Conservation (phyloP, 2,888 invertebrate species). For the Hoplodrina ambigua region DNA sequence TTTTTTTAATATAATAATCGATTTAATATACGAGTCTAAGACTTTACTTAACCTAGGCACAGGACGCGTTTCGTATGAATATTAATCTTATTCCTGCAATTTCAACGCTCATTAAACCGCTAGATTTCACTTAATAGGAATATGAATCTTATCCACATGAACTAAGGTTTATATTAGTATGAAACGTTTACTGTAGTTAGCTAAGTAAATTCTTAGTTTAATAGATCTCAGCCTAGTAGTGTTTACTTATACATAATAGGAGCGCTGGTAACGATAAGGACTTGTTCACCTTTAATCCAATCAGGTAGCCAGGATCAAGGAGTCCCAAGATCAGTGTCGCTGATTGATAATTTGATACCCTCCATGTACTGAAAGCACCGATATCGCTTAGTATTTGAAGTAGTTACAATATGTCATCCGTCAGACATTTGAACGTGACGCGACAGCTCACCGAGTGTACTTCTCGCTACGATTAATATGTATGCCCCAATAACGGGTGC, state of each 20-base stretch:
- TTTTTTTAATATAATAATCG: constrained; percentile 9
- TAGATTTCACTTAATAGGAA: neutral
- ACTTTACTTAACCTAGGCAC: neutral
- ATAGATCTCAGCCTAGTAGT: neutral
- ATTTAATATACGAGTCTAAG: no score
- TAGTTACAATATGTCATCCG: constrained; percentile 7
- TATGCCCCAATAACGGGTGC: constrained; percentile 67
- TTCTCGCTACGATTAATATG: constrained; percentile 60
- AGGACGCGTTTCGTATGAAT: neutral
- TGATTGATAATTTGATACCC: neutral
- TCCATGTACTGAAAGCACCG: constrained; percentile 7
- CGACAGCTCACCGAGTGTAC: constrained; percentile 59
- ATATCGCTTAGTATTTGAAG: constrained; percentile 9
- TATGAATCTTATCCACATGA: neutral
- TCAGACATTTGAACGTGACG: constrained; percentile 40
- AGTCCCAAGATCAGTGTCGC: neutral
- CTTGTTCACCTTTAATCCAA: neutral
- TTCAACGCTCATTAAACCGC: neutral
- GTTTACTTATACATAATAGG: constrained; percentile 11
- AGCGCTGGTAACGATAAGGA: neutral
- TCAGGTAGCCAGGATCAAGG: neutral
- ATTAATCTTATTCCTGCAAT: neutral
- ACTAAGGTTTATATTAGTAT: neutral
- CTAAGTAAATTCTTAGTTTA: no score
- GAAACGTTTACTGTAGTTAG: neutral